Evolutionary conservation across 64 coral and sea anemone genomes (phyloP), one percentile per base, ranked within the genome.

Genomic region (Trachythela sp.): DNA sequence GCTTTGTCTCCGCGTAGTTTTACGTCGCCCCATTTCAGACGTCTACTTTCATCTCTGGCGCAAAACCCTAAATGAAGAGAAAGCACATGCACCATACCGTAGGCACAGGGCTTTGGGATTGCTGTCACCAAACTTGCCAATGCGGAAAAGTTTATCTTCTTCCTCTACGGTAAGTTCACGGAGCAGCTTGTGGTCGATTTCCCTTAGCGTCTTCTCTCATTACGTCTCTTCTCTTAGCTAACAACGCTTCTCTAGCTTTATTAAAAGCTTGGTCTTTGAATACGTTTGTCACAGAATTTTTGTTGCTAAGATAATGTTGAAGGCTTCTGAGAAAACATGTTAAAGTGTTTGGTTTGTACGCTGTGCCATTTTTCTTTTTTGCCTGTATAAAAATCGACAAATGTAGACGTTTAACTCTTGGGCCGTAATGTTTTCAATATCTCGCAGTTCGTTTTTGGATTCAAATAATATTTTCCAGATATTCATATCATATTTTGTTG

Each of bases 51-150:
- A 41, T 88, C 86, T 26, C 87, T 38, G 0, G 48, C 87, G 7
- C 92, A 27, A 58, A 83, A 89, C 26, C 92, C 92, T 36, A 93
- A 89, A 52, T 93, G 92, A 83, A 93, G 71, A 24, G 87, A 86
- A 87, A 51, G 84, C n/a, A n/a, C 17, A 89, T 85, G 0, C 88
- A 45, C 87, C 88, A 93, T 2, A 89, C 60, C 10, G 80, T 89
- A 29, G 58, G 9, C 60, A 0, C 22, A 89, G 83, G 9, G 86
- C 51, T 48, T 85, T 54, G 2, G 41, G 86, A 5, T 36, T 84
- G 70, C 3, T 39, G 13, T 15, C n/a, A n/a, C n/a, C n/a, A n/a
- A n/a, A n/a, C n/a, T n/a, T n/a, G n/a, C n/a, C n/a, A n/a, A n/a
- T n/a, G n/a, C n/a, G n/a, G n/a, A n/a, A n/a, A n/a, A n/a, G n/a